phyloP scores from a whole-genome alignment of 2,113 vertebrate species.

The Bos javanicus region DNA sequence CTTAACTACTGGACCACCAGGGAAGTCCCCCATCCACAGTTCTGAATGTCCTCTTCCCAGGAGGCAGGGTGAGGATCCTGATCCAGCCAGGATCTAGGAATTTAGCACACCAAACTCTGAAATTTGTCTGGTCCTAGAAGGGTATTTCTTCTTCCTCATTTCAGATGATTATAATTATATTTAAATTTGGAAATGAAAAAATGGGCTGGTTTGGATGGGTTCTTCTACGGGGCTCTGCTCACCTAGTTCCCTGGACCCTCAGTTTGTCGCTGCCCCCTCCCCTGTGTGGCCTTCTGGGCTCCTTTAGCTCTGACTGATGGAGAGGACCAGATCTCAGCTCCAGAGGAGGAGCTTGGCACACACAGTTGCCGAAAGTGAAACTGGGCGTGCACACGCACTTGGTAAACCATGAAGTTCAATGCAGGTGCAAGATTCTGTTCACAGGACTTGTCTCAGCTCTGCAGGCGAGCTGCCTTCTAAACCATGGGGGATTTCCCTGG shows the following conservation, averaged over 20 bases:
- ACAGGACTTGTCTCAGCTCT: neutral
- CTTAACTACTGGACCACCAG: neutral
- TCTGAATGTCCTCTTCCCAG: neutral
- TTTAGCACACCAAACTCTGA: rapidly evolving
- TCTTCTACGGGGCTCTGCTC: neutral
- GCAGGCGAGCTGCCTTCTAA: neutral
- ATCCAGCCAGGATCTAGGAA: neutral
- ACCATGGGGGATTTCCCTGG: neutral
- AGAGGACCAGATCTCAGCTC: neutral
- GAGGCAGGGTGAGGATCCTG: neutral
- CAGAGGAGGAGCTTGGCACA: neutral
- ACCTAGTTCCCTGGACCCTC: neutral
- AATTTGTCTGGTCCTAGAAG: neutral
- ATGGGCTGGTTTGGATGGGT: neutral
- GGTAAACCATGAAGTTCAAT: neutral
- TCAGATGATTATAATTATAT: neutral
- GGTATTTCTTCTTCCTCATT: neutral
- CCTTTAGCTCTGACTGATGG: neutral
- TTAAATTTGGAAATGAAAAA: neutral
- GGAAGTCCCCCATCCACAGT: neutral
- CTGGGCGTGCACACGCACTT: rapidly evolving
- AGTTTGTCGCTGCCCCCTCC: too few species aligned
- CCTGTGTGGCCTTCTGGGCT: neutral
- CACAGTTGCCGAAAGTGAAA: neutral
- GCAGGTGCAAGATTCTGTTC: neutral